Percentiles rank a stretch among this genome's conserved stretches.
phyloP scores from a whole-genome alignment of 2,797 vertebrate species.

The Poeciliopsis presidionis region DNA sequence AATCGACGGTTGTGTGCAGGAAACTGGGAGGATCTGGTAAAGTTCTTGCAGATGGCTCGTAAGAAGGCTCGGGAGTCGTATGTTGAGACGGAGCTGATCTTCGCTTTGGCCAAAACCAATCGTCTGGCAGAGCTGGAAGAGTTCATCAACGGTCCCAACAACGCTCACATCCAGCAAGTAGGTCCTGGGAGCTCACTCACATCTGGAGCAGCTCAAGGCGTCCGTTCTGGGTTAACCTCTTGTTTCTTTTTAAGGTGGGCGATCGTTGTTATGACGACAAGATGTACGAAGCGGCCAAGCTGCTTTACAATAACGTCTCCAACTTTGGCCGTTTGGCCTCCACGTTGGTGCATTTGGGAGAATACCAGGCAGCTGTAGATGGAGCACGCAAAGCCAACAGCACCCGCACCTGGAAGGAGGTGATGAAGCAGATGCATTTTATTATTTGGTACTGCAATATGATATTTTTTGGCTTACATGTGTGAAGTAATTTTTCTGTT shows the following conservation, averaged over 20 bases:
- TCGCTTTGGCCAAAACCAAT: conserved; percentile 95
- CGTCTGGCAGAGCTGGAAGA: conserved; percentile 95
- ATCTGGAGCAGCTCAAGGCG: not conserved
- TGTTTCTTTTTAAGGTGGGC: conserved; percentile 81
- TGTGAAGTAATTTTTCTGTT: conserved; percentile 1
- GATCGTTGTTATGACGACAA: conserved; percentile 93
- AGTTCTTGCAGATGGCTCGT: conserved; percentile 95
- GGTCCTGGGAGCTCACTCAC: conserved; percentile 29
- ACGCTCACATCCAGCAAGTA: conserved; percentile 98
- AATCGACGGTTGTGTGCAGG: conserved; percentile 64
- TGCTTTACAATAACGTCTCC: conserved; percentile 91
- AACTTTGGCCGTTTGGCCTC: conserved; percentile 93
- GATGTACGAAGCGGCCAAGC: conserved; percentile 92
- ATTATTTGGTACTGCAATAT: not conserved
- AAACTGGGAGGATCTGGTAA: conserved; percentile 96
- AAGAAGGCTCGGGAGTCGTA: conserved; percentile 93
- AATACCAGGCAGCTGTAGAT: conserved; percentile 94
- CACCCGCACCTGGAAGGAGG: conserved; percentile 94
- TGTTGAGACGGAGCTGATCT: conserved; percentile 93
- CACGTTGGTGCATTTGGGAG: conserved; percentile 91
- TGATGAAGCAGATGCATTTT: conserved; percentile 39
- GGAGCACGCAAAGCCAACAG: conserved; percentile 93
- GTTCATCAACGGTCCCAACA: conserved; percentile 98
- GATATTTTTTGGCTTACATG: not conserved
- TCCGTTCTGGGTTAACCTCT: not conserved